Evolutionary conservation across 2,888 invertebrate species (phyloP).

Genomic region (Isoperla grammatica): DNA sequence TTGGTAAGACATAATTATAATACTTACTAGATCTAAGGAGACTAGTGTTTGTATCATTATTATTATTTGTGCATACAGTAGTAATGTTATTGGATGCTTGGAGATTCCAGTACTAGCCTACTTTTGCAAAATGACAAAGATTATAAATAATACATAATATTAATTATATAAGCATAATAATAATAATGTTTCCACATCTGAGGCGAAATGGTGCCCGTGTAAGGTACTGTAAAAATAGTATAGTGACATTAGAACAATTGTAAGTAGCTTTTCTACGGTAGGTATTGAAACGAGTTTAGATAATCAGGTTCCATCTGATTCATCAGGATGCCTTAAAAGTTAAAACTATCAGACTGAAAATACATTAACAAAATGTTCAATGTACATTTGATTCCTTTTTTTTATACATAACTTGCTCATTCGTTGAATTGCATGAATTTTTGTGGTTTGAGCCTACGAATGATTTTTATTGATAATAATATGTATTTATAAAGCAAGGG

Average conservation of each 20-base stretch:
- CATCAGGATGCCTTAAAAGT: conserved; percentile 32
- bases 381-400: conserved; percentile 16
- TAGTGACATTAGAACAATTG: neutral
- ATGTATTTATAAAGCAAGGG: neutral
- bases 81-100: neutral
- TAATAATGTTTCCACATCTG: too few relatives aligned
- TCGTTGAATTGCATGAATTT: neutral
- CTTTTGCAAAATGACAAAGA: neutral
- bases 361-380: neutral
- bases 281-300: conserved; percentile 6
- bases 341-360: conserved; percentile 31
- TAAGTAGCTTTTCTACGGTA: conserved; percentile 22
- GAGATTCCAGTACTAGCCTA: neutral
- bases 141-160: neutral
- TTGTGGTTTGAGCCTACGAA: neutral
- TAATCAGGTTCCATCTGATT: conserved; percentile 18
- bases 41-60: too few relatives aligned
- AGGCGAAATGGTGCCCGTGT: neutral
- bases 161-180: neutral
- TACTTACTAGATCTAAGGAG: too few relatives aligned
- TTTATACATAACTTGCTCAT: conserved; percentile 4
- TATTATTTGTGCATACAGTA: too few relatives aligned
- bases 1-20: too few relatives aligned
- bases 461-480: neutral
- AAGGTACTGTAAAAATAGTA: neutral